Percentiles rank a stretch among this genome's conserved stretches.
Conservation (phyloP, 2,797 vertebrate species). For the Falco cherrug region DNA sequence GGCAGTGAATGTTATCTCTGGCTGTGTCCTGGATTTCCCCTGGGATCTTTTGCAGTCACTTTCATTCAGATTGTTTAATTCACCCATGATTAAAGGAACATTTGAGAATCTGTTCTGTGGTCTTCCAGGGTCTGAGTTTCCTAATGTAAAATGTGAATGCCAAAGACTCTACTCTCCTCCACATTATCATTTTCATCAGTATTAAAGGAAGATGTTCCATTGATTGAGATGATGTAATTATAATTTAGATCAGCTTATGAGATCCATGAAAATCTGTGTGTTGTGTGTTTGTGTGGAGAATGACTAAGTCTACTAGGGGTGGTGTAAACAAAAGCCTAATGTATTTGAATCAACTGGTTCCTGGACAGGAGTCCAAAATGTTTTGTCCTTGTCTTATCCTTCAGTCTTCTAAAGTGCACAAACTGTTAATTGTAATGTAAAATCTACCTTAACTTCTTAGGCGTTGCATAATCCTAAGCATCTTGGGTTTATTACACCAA, state of each 20-base stretch:
- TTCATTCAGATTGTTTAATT: background rate
- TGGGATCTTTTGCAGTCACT: background rate
- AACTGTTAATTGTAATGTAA: background rate
- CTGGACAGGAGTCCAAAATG: background rate
- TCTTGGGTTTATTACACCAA: background rate
- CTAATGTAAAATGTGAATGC: background rate
- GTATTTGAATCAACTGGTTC: background rate
- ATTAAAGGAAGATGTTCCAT: background rate
- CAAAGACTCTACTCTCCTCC: background rate
- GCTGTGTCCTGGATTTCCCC: background rate
- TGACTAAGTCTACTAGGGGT: background rate
- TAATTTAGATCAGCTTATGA: background rate
- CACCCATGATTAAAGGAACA: background rate
- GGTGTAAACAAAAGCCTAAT: rapidly evolving
- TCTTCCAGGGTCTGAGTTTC: background rate
- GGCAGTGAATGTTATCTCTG: background rate
- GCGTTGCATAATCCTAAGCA: background rate
- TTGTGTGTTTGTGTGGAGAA: background rate
- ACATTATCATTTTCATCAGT: background rate
- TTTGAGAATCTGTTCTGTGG: background rate
- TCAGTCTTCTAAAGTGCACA: background rate
- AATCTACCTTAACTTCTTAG: background rate
- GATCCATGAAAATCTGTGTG: background rate
- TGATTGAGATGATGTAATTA: background rate
- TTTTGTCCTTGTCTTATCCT: background rate